phyloP scores from a whole-genome alignment of 2,797 vertebrate species.

The Periparus ater region DNA sequence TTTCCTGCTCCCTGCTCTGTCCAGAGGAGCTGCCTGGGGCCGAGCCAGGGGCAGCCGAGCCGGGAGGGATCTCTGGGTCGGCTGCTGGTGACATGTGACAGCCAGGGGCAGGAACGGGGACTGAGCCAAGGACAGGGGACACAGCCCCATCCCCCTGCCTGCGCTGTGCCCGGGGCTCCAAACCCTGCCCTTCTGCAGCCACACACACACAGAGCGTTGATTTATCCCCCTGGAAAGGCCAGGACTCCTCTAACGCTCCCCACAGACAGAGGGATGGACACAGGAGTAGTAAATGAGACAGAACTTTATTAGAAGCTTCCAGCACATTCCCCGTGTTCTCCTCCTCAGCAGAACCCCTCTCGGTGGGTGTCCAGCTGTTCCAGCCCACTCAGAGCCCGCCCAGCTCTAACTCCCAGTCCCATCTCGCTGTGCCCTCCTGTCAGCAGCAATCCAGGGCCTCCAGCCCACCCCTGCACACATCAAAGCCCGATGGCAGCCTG shows the following conservation, averaged over 20 bases:
- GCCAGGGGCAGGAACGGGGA: background rate
- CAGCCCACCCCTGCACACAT: background rate
- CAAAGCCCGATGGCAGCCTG: background rate
- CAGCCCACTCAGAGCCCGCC: background rate
- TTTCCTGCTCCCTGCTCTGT: background rate
- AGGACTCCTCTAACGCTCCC: background rate
- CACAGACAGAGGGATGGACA: background rate
- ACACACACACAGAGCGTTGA: background rate
- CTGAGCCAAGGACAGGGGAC: background rate
- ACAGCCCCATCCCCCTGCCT: background rate
- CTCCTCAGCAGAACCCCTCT: background rate
- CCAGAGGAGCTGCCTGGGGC: background rate
- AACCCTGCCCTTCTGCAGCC: background rate
- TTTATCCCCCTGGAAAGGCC: background rate
- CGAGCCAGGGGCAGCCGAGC: background rate
- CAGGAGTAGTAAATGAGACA: background rate
- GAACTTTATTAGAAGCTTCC: conserved; percentile 58
- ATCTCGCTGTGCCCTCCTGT: background rate
- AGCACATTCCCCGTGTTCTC: background rate
- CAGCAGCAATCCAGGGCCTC: background rate
- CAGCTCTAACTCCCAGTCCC: background rate
- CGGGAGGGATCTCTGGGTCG: background rate
- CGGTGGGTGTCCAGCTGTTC: background rate
- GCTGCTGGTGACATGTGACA: background rate
- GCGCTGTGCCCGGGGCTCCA: background rate